Base-by-base conservation (phyloP, 2,113 vertebrate species). In the Octodon degus region DNA sequence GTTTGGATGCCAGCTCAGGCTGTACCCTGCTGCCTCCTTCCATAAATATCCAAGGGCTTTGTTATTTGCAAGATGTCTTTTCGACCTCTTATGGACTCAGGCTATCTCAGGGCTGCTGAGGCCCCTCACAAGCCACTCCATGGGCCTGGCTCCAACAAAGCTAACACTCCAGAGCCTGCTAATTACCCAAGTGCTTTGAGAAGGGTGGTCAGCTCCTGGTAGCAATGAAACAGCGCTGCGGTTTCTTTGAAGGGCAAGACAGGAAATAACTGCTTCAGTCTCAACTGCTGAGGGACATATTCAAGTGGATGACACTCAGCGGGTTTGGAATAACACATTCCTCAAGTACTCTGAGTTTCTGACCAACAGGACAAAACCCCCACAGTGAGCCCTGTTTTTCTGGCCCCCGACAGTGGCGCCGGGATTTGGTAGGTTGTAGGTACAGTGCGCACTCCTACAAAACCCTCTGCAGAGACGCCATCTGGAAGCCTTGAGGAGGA, bases 221-320 rank as follows among this genome's bases (percentile, higher is more conserved):
- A 86, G 93, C 85, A 92, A 95, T 86, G 80, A 89, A 92, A 89
- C 74, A 47, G 55, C 43, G 60, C 25, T 68, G 50, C 17, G 79
- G 92, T 76, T 62, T 68, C 94, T 98, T 96, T 97, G 96, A 98
- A 98, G 68, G n/a, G 67, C 63, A 92, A 86, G 89, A 95, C 97
- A 96, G 96, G 97, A 97, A 97, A 92, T 96, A 96, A 67, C 93
- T 50, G 95, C 92, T 85, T 96, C 70, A 82, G 81, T 84, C 81
- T 95, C 53, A 90, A 97, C 89, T 92, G 92, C 92, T 92, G 86
- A 96, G 92, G 91, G 94, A 91, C 90, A 94, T 34, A 50, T 24
- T 97, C 96, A 97, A 97, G 97, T 97, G 95, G 86, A 74, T 86
- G 95, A 53, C 85, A 97, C 95, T 97, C 93, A 92, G 32, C 95